A percentile compares a stretch with the other conserved stretches of the same genome.
Conservation (phyloP, 1,140 invertebrate species). For the Apocrypta bakeri region DNA sequence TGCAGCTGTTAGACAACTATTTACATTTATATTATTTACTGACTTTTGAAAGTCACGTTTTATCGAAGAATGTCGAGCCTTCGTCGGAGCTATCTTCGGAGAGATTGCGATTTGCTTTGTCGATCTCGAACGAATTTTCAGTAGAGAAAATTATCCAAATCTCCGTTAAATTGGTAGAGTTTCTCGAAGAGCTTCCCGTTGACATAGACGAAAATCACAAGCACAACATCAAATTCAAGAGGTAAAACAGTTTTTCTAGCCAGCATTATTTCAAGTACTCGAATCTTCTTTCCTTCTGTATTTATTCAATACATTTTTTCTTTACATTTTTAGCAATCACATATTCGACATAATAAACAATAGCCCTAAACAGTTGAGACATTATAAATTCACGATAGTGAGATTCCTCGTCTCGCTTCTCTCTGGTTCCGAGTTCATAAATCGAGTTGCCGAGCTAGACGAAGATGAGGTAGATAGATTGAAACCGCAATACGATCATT, state of each 20-base stretch:
- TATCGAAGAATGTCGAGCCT: constrained; percentile 67
- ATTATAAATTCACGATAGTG: constrained; percentile 87
- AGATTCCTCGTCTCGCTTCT: constrained; percentile 82
- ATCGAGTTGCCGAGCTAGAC: constrained; percentile 75
- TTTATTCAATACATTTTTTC: constrained; percentile 5
- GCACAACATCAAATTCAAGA: constrained; percentile 16
- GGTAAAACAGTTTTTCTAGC: constrained; percentile 24
- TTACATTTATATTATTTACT: constrained; percentile 86
- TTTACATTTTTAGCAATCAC: constrained; percentile 65
- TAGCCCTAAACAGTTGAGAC: constrained; percentile 83
- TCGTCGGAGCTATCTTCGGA: constrained; percentile 65
- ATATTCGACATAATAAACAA: constrained; percentile 82
- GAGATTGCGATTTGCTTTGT: constrained; percentile 82
- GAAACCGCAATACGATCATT: constrained; percentile 78
- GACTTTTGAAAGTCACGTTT: constrained; percentile 81
- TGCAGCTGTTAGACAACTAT: constrained; percentile 83
- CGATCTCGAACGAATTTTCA: constrained; percentile 80
- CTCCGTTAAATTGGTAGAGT: constrained; percentile 80
- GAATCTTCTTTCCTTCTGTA: no score
- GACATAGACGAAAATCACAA: constrained; percentile 76
- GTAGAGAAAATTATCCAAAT: constrained; percentile 78
- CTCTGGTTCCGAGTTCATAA: constrained; percentile 81
- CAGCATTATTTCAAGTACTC: no score
- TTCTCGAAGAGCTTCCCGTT: constrained; percentile 80
- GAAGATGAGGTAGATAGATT: constrained; percentile 72